phyloP scores from a whole-genome alignment of 2,797 vertebrate species.

The Manis javanica region DNA sequence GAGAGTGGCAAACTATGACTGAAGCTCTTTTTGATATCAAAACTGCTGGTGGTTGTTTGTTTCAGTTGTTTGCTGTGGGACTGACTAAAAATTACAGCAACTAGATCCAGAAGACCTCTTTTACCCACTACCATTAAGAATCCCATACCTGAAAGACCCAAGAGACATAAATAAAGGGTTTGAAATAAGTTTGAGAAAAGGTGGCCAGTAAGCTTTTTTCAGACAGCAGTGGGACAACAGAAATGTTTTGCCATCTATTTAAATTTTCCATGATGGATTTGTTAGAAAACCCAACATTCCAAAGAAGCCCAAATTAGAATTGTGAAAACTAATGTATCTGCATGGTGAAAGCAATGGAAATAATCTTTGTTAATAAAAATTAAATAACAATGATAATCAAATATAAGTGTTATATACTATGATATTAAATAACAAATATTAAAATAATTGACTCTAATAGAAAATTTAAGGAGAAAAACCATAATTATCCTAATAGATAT shows the following conservation, averaged over 20 bases:
- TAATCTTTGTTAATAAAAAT: background rate
- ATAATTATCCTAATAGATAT: background rate
- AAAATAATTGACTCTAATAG: background rate
- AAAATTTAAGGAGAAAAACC: background rate
- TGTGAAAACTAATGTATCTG: background rate
- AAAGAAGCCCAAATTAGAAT: slow-evolving; percentile 12
- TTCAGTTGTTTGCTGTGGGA: background rate
- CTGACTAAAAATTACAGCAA: background rate
- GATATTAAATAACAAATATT: background rate
- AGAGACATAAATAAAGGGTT: background rate
- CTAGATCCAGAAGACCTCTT: background rate
- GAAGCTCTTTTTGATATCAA: background rate
- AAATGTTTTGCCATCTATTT: background rate
- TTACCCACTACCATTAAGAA: background rate
- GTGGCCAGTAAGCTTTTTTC: background rate
- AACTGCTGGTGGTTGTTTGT: background rate
- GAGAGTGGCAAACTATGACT: background rate
- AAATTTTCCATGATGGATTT: background rate
- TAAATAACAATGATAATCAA: background rate
- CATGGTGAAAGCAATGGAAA: background rate
- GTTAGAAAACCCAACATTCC: background rate
- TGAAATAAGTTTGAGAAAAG: background rate
- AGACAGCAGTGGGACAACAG: background rate
- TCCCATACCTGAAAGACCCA: background rate
- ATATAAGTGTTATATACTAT: background rate